Evolutionary conservation across 1,140 invertebrate species (phyloP).

Genomic region (Olivierus martensii): DNA sequence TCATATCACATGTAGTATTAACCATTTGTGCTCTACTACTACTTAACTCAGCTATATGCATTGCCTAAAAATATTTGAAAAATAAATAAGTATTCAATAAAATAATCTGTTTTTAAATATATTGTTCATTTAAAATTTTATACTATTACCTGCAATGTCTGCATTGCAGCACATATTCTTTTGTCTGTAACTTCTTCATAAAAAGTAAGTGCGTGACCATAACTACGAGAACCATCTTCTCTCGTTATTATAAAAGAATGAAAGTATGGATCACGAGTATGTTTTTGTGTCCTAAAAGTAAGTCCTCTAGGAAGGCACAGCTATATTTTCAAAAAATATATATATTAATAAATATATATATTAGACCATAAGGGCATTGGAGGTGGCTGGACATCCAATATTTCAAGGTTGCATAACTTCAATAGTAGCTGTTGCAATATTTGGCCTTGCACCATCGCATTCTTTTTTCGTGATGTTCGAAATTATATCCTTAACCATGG

Average conservation of each 20-base stretch:
- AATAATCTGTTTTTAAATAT: no score
- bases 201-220: slow-evolving; percentile 88
- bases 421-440: background rate
- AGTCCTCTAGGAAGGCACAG: slow-evolving; percentile 86
- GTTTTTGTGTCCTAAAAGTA: slow-evolving; percentile 85
- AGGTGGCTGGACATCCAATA: background rate
- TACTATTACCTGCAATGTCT: slow-evolving; percentile 61
- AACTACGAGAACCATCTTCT: slow-evolving; percentile 85
- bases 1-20: slow-evolving; percentile 24
- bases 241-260: slow-evolving; percentile 94
- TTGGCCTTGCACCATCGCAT: background rate
- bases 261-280: slow-evolving; percentile 56
- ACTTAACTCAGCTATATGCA: slow-evolving; percentile 76
- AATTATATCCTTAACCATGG: slow-evolving; percentile 36
- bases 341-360: background rate
- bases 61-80: slow-evolving; percentile 44
- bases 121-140: background rate
- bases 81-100: no score
- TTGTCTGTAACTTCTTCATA: slow-evolving; percentile 86
- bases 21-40: slow-evolving; percentile 12
- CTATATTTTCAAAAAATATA: slow-evolving; percentile 35
- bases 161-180: slow-evolving; percentile 86
- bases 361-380: background rate
- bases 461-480: slow-evolving; percentile 28
- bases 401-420: background rate